Evolutionary conservation across 2,797 vertebrate genomes (phyloP).

Genomic region (Taenioides sp.): DNA sequence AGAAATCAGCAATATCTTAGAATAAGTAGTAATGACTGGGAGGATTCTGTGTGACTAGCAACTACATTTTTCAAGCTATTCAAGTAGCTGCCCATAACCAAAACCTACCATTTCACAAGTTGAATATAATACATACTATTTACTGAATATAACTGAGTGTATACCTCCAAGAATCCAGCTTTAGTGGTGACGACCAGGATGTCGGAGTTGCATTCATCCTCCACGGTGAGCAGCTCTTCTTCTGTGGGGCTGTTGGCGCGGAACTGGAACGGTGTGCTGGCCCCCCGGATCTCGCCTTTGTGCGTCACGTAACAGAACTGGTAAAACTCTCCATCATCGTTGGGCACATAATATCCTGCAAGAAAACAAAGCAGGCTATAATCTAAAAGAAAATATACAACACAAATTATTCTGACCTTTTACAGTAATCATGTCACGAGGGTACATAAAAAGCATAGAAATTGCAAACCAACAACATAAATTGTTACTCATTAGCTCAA

Average conservation of each 20-base stretch:
- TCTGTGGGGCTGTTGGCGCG: constrained; percentile 88
- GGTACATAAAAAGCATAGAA: neutral
- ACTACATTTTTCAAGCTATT: too few species aligned
- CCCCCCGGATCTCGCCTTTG: constrained; percentile 97
- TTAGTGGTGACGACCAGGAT: constrained; percentile 98
- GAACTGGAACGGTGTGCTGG: constrained; percentile 97
- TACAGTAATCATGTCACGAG: neutral
- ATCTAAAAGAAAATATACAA: neutral
- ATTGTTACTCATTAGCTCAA: neutral
- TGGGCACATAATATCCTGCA: constrained; percentile 95
- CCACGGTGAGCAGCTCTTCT: constrained; percentile 95
- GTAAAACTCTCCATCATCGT: constrained; percentile 97
- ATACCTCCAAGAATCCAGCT: constrained; percentile 92
- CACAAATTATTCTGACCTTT: neutral
- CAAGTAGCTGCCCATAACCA: neutral
- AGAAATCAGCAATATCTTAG: neutral
- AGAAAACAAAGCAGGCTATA: constrained; percentile 4
- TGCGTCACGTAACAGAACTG: constrained; percentile 98
- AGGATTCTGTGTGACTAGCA: neutral
- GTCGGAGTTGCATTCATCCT: constrained; percentile 96
- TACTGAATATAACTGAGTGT: neutral
- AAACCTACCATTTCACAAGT: neutral
- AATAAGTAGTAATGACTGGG: neutral
- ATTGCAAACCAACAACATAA: neutral
- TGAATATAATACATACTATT: neutral